Conservation (phyloP, 2,113 vertebrate genomes). For the mouse (Mus musculus) region DNA sequence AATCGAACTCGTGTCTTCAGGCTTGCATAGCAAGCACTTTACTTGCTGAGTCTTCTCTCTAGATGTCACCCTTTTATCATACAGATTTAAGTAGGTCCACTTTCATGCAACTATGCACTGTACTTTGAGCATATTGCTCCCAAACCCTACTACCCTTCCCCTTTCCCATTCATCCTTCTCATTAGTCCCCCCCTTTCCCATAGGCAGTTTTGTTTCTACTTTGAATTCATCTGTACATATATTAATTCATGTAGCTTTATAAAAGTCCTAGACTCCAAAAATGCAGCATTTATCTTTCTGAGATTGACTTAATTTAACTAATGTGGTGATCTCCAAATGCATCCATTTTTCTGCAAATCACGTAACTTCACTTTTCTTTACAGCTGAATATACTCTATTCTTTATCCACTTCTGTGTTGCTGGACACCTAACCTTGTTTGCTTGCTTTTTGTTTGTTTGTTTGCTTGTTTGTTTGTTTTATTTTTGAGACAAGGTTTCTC, state of each 20-base stretch:
- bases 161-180: background rate
- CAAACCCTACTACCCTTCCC: no score
- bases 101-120: background rate
- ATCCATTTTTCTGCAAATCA: background rate
- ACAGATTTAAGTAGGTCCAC: no score
- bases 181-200: background rate
- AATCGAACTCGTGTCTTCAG: background rate
- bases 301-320: background rate
- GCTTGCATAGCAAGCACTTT: background rate
- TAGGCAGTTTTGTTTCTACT: background rate
- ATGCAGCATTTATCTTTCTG: background rate
- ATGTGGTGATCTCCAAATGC: background rate
- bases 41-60: background rate
- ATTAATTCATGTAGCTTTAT: background rate
- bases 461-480: no score
- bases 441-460: no score
- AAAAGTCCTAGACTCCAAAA: background rate
- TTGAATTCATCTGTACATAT: background rate
- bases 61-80: background rate
- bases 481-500: no score
- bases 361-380: background rate
- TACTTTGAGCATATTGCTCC: background rate
- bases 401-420: background rate
- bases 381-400: background rate
- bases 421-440: background rate